These are phyloP conservation scores for Trissolcus brochymenae DNA, from an alignment of 2,888 invertebrate species.

Conservation along the genomic window DNA sequence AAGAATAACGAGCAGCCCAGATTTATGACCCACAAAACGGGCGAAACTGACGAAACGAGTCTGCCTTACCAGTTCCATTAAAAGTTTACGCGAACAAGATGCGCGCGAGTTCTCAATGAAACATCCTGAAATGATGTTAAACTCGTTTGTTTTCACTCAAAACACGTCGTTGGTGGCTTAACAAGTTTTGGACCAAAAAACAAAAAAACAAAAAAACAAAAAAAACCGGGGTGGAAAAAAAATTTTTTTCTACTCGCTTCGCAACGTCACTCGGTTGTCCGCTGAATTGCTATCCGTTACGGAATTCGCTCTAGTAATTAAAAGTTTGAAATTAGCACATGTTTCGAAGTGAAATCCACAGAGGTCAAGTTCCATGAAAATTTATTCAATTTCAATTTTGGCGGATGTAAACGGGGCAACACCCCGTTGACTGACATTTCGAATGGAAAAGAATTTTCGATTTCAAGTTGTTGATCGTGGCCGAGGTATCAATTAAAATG, in stretches of 20 bases:
- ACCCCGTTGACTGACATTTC: constrained; percentile 12
- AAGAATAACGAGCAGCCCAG: not conserved
- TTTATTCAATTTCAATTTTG: constrained; percentile 20
- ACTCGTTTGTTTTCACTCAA: constrained; percentile 36
- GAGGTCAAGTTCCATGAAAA: constrained; percentile 36
- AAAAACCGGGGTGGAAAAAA: not conserved
- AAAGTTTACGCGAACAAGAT: constrained; percentile 36
- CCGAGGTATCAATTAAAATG: constrained; percentile 6
- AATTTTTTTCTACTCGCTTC: constrained; percentile 4
- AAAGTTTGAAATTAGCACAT: constrained; percentile 55
- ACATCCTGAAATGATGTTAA: constrained; percentile 36
- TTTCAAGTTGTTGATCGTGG: not conserved
- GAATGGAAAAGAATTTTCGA: too few relatives aligned
- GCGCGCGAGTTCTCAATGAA: constrained; percentile 19
- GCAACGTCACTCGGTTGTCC: constrained; percentile 18
- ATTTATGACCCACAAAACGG: constrained; percentile 17
- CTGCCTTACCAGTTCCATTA: constrained; percentile 41
- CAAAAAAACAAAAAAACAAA: too few relatives aligned
- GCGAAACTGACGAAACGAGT: not conserved
- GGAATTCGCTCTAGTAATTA: constrained; percentile 51
- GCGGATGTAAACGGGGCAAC: constrained; percentile 23
- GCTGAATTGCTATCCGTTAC: constrained; percentile 48
- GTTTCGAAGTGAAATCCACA: constrained; percentile 39
- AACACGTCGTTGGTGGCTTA: constrained; percentile 30
- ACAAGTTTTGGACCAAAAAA: constrained; percentile 37